Conservation (phyloP, 2,113 vertebrate species). For the Amazona guildingii region DNA sequence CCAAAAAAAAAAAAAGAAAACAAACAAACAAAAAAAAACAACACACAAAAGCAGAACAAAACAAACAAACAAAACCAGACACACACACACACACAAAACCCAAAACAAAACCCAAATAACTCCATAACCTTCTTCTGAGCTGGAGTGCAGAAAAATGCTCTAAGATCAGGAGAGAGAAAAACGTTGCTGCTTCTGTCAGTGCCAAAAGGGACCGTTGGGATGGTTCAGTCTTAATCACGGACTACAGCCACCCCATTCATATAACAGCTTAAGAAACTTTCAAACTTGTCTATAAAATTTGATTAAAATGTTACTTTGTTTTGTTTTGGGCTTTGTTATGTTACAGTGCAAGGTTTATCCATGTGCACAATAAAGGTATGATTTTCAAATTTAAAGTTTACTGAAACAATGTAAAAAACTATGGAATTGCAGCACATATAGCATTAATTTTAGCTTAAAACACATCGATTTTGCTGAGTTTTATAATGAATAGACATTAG, state of each 20-base stretch:
- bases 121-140: neutral
- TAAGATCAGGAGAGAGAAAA: neutral
- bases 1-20: too few species aligned
- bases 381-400: neutral
- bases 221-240: accelerated
- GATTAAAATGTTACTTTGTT: neutral
- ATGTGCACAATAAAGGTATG: neutral
- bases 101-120: neutral
- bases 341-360: neutral
- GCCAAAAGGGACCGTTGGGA: neutral
- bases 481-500: neutral
- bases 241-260: neutral
- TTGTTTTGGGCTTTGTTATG: neutral
- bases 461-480: neutral
- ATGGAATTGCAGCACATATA: neutral
- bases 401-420: neutral
- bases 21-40: too few species aligned
- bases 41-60: too few species aligned
- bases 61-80: too few species aligned
- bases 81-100: too few species aligned
- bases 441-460: neutral
- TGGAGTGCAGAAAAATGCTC: neutral
- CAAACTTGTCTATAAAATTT: neutral
- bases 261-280: neutral
- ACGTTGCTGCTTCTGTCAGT: neutral